These are phyloP conservation scores for Drosophila birchii DNA, from an alignment of 2,888 invertebrate species.

Conservation along the genomic window DNA sequence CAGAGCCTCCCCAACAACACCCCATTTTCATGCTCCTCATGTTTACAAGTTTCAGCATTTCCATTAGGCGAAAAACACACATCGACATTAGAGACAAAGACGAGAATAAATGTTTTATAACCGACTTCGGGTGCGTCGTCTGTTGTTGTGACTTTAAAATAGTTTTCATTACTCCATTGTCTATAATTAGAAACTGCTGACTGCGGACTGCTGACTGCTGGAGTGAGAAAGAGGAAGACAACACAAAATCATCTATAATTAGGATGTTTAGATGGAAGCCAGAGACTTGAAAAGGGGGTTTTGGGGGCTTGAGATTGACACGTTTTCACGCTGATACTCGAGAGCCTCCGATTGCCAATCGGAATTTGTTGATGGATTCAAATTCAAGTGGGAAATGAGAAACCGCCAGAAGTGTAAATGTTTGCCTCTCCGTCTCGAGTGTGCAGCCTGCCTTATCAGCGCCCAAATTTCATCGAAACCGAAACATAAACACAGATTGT, in stretches of 20 bases:
- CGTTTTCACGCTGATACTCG: conserved; percentile 35
- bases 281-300: background rate
- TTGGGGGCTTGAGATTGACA: conserved; percentile 28
- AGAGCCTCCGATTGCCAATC: conserved; percentile 34
- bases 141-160: conserved; percentile 56
- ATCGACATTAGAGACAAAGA: conserved; percentile 15
- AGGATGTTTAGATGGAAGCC: conserved; percentile 12
- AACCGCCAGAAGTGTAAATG: conserved; percentile 19
- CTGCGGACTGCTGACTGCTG: conserved; percentile 10
- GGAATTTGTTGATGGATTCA: conserved; percentile 40
- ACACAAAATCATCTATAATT: conserved; percentile 29
- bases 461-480: conserved; percentile 30
- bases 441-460: conserved; percentile 57
- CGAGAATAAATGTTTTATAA: conserved; percentile 67
- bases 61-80: conserved; percentile 57
- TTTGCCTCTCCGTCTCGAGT: conserved; percentile 18
- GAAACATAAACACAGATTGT: conserved; percentile 32
- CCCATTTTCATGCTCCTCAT: conserved; percentile 39
- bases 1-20: background rate
- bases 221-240: conserved; percentile 12
- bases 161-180: conserved; percentile 67
- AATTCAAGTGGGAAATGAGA: conserved; percentile 15
- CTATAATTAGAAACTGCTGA: conserved; percentile 60
- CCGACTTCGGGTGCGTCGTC: conserved; percentile 59
- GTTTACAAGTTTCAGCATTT: conserved; percentile 67